Evolutionary conservation across 2,888 invertebrate species (phyloP).

Genomic region (Hybos culiciformis): DNA sequence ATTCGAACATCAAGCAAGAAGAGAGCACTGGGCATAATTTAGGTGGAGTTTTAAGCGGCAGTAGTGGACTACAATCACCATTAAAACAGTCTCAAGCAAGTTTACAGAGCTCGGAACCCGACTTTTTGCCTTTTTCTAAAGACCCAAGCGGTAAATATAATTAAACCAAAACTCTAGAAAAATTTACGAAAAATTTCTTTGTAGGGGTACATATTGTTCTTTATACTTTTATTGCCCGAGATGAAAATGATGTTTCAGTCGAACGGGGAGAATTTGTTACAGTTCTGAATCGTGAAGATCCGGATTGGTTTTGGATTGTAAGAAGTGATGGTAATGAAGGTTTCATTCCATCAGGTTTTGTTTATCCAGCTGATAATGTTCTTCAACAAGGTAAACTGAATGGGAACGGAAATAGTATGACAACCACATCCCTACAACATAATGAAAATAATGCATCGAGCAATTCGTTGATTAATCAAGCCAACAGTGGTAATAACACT

Average conservation of each 20-base stretch:
- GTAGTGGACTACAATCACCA: slow-evolving; percentile 19
- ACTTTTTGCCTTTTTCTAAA: slow-evolving; percentile 57
- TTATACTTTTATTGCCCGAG: slow-evolving; percentile 83
- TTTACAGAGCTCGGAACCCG: slow-evolving; percentile 39
- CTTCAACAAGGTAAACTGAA: slow-evolving; percentile 34
- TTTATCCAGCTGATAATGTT: slow-evolving; percentile 78
- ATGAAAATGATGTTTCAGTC: slow-evolving; percentile 89
- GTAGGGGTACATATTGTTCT: too few relatives aligned
- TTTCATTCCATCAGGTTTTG: slow-evolving; percentile 88
- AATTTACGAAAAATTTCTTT: too few relatives aligned
- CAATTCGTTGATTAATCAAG: neutral
- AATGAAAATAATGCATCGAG: neutral
- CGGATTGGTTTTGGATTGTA: slow-evolving; percentile 95
- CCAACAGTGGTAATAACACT: slow-evolving; percentile 7
- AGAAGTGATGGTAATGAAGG: slow-evolving; percentile 88
- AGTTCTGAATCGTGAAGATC: slow-evolving; percentile 84
- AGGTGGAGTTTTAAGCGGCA: slow-evolving; percentile 9
- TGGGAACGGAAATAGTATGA: neutral
- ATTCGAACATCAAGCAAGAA: neutral
- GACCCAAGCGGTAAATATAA: slow-evolving; percentile 83
- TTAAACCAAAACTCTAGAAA: too few relatives aligned
- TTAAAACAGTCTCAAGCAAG: slow-evolving; percentile 37
- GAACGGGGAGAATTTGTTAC: slow-evolving; percentile 93
- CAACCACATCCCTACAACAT: slow-evolving; percentile 3
- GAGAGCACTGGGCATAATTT: neutral